Percentiles rank a stretch among this genome's conserved stretches.
Conservation (phyloP, 92 coral and sea anemone genomes). For the Phenganax stokvisi region DNA sequence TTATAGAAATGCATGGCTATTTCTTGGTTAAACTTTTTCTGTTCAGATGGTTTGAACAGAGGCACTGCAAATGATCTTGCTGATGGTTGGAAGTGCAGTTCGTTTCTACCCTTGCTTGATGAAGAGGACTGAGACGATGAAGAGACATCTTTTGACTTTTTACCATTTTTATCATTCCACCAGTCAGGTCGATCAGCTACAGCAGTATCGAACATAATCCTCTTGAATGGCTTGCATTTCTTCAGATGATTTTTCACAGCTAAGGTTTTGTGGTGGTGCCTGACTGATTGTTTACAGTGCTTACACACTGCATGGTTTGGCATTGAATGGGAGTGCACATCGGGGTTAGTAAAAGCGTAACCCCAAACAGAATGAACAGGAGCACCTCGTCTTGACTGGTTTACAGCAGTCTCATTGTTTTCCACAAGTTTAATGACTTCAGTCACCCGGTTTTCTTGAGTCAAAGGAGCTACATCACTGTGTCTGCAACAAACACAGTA, state of each 20-base stretch:
- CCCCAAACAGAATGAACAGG: conserved; percentile 25
- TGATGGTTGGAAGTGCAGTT: neutral
- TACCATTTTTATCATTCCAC: neutral
- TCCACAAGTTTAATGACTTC: neutral
- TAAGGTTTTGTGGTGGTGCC: conserved; percentile 24
- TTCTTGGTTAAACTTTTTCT: neutral
- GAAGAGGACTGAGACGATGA: neutral
- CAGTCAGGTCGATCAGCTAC: conserved; percentile 17
- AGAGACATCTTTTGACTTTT: neutral
- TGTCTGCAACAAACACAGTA: neutral
- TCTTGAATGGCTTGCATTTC: conserved; percentile 9
- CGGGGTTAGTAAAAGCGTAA: conserved; percentile 18
- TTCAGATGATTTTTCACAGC: conserved; percentile 20
- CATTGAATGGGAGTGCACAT: conserved; percentile 10
- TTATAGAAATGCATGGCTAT: neutral
- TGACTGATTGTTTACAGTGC: conserved; percentile 29
- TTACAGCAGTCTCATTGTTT: conserved; percentile 15
- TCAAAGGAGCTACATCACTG: conserved; percentile 10
- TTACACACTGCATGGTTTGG: conserved; percentile 34
- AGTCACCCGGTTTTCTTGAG: conserved; percentile 13
- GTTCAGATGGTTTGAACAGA: neutral
- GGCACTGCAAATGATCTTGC: conserved; percentile 2
- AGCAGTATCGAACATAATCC: conserved; percentile 6
- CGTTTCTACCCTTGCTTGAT: too few relatives aligned
- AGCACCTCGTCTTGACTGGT: conserved; percentile 24